These are phyloP conservation scores for Caenorhabditis remanei DNA, from an alignment of 1,140 invertebrate genomes.

Conservation along the genomic window DNA sequence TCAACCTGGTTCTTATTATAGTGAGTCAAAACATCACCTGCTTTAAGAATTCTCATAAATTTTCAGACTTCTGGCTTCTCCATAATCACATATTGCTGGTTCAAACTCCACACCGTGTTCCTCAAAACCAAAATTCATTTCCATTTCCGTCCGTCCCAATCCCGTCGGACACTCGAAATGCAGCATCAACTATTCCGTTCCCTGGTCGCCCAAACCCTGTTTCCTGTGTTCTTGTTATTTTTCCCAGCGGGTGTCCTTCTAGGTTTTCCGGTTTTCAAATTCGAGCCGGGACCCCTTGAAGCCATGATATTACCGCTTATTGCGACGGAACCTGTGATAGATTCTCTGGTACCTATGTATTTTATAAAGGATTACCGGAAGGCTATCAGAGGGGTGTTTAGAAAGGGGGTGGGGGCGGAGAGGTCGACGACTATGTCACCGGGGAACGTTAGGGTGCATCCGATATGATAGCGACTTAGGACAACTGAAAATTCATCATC, in stretches of 20 bases:
- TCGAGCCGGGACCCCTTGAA: background rate
- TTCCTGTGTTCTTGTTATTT: background rate
- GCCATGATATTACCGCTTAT: background rate
- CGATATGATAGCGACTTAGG: background rate
- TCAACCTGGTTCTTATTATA: background rate
- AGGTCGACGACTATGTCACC: background rate
- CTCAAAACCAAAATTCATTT: background rate
- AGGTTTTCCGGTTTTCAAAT: background rate
- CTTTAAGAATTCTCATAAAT: background rate
- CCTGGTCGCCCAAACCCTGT: background rate
- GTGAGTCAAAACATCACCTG: background rate
- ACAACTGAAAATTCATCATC: too few species aligned
- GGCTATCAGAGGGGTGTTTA: background rate
- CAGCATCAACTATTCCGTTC: background rate
- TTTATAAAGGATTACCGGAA: conserved; percentile 11
- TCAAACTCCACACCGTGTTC: background rate
- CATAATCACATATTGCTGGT: conserved; percentile 5
- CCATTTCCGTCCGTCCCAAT: background rate
- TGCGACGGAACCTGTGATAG: background rate
- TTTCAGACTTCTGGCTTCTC: background rate
- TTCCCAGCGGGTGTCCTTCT: background rate
- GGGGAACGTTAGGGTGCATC: background rate
- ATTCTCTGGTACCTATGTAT: conserved; percentile 27
- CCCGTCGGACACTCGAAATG: conserved; percentile 2
- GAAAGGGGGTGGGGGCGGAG: background rate